Percentiles rank a stretch among this genome's conserved stretches.
phyloP scores from a whole-genome alignment of 30 jellyfish, hydroid and myxozoan species.

The Aurelia sp. region DNA sequence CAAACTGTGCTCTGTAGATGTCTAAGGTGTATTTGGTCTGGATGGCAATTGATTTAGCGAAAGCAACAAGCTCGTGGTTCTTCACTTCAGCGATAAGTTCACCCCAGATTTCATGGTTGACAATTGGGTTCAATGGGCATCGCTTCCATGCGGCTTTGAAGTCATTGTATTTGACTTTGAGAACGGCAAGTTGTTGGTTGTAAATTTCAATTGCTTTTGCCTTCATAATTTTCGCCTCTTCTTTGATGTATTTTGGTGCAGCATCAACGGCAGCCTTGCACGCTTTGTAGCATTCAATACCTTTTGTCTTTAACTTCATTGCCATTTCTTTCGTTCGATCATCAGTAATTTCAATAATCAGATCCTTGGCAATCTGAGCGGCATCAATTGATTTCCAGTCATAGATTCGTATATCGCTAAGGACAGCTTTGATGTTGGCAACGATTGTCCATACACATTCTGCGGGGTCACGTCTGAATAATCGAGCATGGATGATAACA shows the following conservation, averaged over 20 bases:
- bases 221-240: slow-evolving; percentile 30
- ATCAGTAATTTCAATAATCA: slow-evolving; percentile 61
- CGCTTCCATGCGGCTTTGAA: slow-evolving; percentile 57
- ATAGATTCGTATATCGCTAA: slow-evolving; percentile 9
- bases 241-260: slow-evolving; percentile 36
- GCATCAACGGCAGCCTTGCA: slow-evolving; percentile 29
- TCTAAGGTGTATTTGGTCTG: slow-evolving; percentile 28
- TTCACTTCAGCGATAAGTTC: slow-evolving; percentile 82
- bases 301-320: neutral
- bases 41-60: slow-evolving; percentile 17
- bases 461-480: slow-evolving; percentile 91
- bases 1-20: slow-evolving; percentile 23
- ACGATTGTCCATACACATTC: slow-evolving; percentile 91
- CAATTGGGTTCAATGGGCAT: slow-evolving; percentile 81
- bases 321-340: slow-evolving; percentile 58
- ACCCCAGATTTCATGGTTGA: slow-evolving; percentile 92
- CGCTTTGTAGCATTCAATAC: slow-evolving; percentile 10
- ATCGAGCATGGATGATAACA: slow-evolving; percentile 18
- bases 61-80: slow-evolving; percentile 83
- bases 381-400: slow-evolving; percentile 58
- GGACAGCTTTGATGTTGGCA: slow-evolving; percentile 19
- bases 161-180: slow-evolving; percentile 9
- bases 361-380: slow-evolving; percentile 25
- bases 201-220: slow-evolving; percentile 39
- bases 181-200: slow-evolving; percentile 13